Evolutionary conservation across 2,113 vertebrate genomes (phyloP), one percentile per base, ranked within the genome.

Genomic region (Mobula hypostoma): DNA sequence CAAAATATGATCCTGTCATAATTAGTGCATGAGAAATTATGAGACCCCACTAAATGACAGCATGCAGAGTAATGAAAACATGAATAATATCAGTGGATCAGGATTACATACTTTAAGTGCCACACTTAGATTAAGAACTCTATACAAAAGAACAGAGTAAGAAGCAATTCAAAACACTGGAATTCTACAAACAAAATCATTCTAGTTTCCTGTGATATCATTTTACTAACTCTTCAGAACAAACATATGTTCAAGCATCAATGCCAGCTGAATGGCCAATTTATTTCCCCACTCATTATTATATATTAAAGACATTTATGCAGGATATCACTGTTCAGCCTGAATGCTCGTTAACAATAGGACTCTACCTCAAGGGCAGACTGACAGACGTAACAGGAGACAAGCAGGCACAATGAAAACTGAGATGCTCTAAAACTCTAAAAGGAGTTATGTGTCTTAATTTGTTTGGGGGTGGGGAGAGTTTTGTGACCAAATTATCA

Each of bases 1-100:
- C 85, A 90, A 90, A 90, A 90, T 90, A 90, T 66, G 85, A 90
- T 90, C 85, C 85, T 66, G 85, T 90, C 85, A 90, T 90, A 90
- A 90, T 90, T 90, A 90, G 61, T 32, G 85, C 61, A 90, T 7
- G 29, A 90, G 14, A 90, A 90, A 90, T n/a, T 61, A 68, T 66
- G 61, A 63, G 85, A 90, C 85, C 15, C 29, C 29, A 19, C 85
- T 90, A 90, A 90, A 90, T 68, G 85, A 68, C n/a, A 66, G 85
- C 85, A 68, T 90, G 85, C 85, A 32, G 61, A 90, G 85, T 66
- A 90, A 90, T 66, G 85, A 90, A 90, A 66, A 90, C 61, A 90
- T 90, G 85, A 68, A 90, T 90, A 32, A 66, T 66, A 90, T 68
- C 85, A 66, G 85, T 66, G 61, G 85, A 90, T 90, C 61, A 32